Base-by-base conservation (phyloP, 2,113 vertebrate species). In the Spea multiplicata region DNA sequence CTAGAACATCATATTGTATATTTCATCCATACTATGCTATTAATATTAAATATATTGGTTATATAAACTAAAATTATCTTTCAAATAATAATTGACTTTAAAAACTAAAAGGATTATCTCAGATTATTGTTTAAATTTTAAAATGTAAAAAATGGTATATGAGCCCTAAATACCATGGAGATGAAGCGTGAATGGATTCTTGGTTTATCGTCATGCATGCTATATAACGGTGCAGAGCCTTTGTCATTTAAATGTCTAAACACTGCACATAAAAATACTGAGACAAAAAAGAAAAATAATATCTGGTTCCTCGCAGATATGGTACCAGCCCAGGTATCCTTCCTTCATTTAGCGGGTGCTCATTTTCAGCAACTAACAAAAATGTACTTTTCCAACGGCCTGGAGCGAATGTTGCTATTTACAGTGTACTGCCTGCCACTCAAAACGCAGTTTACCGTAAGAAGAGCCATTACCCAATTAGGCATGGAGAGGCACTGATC, bases 401-500 rank as follows among this genome's bases (percentile, higher is more conserved):
- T 66, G 16, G 49, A 72, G 76, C 49, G 48, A 66, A 10, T 55
- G 49, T 48, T 72, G 47, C 69, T 66, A 72, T 72, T 72, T 66
- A 78, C 57, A 53, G 30, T 52, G 49, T 16, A n/a, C 59, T 78
- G 68, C 59, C 59, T 78, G 68, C 69, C 61, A 70, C 69, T 65
- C 76, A 50, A 46, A 45, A 71, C 65, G 49, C 69, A 57, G 65
- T 66, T 78, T 70, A 77, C 66, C 70, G 66, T 72, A 71, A 72
- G 76, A 72, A 72, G 64, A 52, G 59, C 68, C 68, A 78, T 78
- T 78, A 78, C 68, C 69, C 48, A 71, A 78, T 72, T 78, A 72
- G 47, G 76, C 76, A 72, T 78, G 76, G 59, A 44, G 44, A 78
- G 69, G 69, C 53, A 66, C 13, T 17, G 48, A 8, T 52, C 49